phyloP scores from a whole-genome alignment of 2,888 invertebrate genomes.

The Alsophila aescularia region DNA sequence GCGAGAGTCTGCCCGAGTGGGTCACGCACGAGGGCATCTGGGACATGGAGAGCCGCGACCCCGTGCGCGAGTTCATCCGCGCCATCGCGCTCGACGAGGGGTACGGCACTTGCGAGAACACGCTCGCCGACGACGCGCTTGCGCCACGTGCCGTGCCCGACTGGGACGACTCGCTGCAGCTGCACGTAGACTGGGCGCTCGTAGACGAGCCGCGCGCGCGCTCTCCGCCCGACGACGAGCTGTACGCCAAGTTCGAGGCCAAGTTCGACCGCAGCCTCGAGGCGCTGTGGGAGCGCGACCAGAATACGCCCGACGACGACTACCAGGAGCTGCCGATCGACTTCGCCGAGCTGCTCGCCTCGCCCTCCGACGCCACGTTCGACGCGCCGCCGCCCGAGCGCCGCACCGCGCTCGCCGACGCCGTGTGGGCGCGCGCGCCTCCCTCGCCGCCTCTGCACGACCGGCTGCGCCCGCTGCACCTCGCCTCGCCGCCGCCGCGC shows the following conservation, averaged over 20 bases:
- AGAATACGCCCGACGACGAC: constrained; percentile 80
- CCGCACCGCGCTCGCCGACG: constrained; percentile 51
- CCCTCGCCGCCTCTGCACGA: constrained; percentile 58
- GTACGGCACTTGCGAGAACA: constrained; percentile 81
- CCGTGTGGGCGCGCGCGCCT: constrained; percentile 45
- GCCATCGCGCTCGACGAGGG: constrained; percentile 79
- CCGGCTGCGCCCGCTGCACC: constrained; percentile 59
- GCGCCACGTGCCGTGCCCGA: constrained; percentile 63
- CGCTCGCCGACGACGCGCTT: constrained; percentile 66
- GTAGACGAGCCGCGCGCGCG: constrained; percentile 61
- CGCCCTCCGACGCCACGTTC: constrained; percentile 81
- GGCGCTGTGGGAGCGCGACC: constrained; percentile 86
- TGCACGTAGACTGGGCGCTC: constrained; percentile 65
- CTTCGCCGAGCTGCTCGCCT: constrained; percentile 84
- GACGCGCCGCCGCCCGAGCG: constrained; percentile 68
- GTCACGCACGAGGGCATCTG: constrained; percentile 80
- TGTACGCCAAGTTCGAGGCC: constrained; percentile 86
- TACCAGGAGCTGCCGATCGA: constrained; percentile 86
- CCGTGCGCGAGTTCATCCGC: constrained; percentile 77
- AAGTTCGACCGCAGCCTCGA: constrained; percentile 88
- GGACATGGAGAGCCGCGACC: constrained; percentile 80
- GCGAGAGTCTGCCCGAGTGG: constrained; percentile 82
- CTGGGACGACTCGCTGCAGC: constrained; percentile 68
- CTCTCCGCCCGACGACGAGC: constrained; percentile 76
- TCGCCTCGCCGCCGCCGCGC: constrained; percentile 51